A percentile compares a stretch with the other conserved stretches of the same genome.
Evolutionary conservation across 2,113 vertebrate species (phyloP).

Genomic region (Nicator chloris): DNA sequence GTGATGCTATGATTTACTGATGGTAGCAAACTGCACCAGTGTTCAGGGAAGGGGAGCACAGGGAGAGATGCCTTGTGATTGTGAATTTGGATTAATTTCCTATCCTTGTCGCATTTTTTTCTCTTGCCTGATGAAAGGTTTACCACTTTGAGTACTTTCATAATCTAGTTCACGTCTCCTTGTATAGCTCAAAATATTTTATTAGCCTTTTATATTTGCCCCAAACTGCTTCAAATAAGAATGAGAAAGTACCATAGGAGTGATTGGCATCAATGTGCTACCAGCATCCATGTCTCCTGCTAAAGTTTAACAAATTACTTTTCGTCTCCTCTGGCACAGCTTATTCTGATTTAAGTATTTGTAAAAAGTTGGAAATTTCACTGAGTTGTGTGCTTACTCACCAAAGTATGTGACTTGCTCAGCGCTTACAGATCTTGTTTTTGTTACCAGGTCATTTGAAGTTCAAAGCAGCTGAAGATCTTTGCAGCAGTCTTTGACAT

Average conservation of each 20-base stretch:
- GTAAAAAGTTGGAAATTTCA: neutral
- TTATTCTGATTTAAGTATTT: neutral
- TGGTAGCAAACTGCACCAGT: neutral
- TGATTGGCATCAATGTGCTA: neutral
- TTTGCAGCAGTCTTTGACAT: neutral
- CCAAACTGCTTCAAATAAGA: neutral
- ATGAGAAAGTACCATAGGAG: neutral
- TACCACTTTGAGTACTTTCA: neutral
- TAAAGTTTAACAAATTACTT: neutral
- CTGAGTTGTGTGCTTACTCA: neutral
- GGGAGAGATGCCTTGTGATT: neutral
- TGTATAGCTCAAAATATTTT: neutral
- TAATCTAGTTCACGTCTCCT: neutral
- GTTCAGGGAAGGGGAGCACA: neutral
- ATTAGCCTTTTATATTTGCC: neutral
- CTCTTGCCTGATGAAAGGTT: neutral
- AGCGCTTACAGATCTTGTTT: neutral
- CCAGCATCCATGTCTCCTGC: neutral
- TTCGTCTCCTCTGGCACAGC: neutral
- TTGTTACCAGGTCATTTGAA: constrained; percentile 2
- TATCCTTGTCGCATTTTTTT: neutral
- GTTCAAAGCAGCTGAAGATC: neutral
- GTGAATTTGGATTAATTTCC: neutral
- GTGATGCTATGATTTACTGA: neutral
- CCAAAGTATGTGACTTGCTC: neutral